Percentiles rank a stretch among this genome's conserved stretches.
Conservation (phyloP, 53 echinoderm and acorn worm species). For the Crossaster papposus region DNA sequence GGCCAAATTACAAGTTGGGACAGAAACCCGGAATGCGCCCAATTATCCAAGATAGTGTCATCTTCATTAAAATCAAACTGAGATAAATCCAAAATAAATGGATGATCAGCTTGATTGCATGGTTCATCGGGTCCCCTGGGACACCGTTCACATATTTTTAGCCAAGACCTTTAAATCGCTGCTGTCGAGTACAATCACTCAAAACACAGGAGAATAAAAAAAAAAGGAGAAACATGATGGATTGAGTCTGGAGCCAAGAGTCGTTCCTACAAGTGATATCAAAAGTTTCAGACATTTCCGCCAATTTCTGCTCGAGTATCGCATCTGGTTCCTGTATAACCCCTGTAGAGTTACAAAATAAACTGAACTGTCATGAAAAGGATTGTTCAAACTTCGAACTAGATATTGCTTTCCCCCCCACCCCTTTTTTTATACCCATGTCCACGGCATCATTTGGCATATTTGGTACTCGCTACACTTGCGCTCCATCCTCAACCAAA, state of each 20-base stretch:
- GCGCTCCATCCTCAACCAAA: too few relatives aligned
- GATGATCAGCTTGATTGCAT: constrained; percentile 40
- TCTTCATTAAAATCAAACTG: constrained; percentile 42
- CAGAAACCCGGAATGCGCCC: constrained; percentile 17
- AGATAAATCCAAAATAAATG: constrained; percentile 4
- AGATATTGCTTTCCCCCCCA: too few relatives aligned
- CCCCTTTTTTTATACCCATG: too few relatives aligned
- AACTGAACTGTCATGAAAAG: background rate
- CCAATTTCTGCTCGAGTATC: background rate
- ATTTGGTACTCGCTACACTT: too few relatives aligned
- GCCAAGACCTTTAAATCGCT: constrained; percentile 23
- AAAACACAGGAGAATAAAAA: background rate
- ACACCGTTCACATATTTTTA: constrained; percentile 21
- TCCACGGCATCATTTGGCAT: too few relatives aligned
- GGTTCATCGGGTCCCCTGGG: background rate
- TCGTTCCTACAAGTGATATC: background rate
- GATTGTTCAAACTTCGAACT: background rate
- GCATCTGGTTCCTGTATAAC: background rate
- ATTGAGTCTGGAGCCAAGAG: background rate
- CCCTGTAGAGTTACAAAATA: background rate
- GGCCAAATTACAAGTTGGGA: constrained; percentile 35
- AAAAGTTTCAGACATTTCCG: constrained; percentile 25
- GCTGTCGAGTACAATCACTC: constrained; percentile 43
- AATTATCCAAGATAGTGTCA: constrained; percentile 54
- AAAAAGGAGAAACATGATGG: background rate